Base-by-base conservation (phyloP, 2,888 invertebrate species). In the Xanthorhoe designata region DNA sequence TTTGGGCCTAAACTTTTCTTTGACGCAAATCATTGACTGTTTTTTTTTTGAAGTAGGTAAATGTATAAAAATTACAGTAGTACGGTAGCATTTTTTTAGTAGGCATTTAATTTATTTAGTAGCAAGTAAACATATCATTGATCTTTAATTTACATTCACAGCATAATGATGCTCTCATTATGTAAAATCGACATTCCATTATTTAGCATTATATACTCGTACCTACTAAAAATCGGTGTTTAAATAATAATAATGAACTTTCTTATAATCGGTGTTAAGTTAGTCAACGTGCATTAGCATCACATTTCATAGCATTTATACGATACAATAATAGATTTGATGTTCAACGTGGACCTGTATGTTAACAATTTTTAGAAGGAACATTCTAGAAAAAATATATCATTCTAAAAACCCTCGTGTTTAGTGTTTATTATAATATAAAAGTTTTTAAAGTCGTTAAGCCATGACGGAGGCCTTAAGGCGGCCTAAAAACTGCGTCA, bases 1-100 rank as follows among this genome's bases (percentile, higher is more conserved):
- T 87, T 81, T 80, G 84, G 84, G 80, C 75, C 51, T 77, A 70
- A 64, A 60, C n/a, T 76, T 75, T 74, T 75, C 71, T 75, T 80
- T 74, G 52, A 66, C 51, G 70, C 68, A 68, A 32, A 29, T 70
- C 57, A 67, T 58, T 60, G 50, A 59, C 60, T 60, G 53, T 49
- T 60, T 18, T 38, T 59, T 47, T 32, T 18, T 56, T n/a, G n/a
- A n/a, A n/a, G n/a, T n/a, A n/a, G n/a, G n/a, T n/a, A n/a, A n/a
- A n/a, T n/a, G n/a, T n/a, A n/a, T n/a, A n/a, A n/a, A n/a, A 24
- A 4, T 45, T 45, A 57, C 38, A 49, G 17, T 38, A 2, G 0
- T 10, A 38, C 2, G 35, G 2, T 38, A 38, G 13, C 38, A 13
- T 42, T 42, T 42, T 13, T 42, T 42, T 42, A 13, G 13, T 4